phyloP scores from a whole-genome alignment of 2,113 vertebrate genomes.

The Alectura lathami region DNA sequence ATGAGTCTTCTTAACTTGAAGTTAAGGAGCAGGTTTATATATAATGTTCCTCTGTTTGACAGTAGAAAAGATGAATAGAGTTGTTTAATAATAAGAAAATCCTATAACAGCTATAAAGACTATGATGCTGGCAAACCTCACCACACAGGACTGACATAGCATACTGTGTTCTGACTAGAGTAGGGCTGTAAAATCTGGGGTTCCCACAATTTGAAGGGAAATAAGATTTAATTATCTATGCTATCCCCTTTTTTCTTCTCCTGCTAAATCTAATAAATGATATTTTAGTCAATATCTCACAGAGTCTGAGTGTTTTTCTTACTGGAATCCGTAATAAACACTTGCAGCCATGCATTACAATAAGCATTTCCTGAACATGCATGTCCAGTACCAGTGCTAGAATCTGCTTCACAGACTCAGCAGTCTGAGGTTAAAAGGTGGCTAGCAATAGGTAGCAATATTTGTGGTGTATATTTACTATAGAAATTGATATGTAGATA shows the following conservation, averaged over 20 bases:
- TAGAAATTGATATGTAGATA: background rate
- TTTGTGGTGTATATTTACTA: background rate
- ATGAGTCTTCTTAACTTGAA: background rate
- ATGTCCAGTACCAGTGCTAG: background rate
- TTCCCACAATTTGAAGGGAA: background rate
- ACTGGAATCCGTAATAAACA: background rate
- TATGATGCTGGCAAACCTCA: background rate
- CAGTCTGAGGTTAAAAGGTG: background rate
- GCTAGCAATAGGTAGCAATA: background rate
- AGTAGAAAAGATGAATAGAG: background rate
- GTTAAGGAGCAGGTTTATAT: background rate
- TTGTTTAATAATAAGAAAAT: background rate
- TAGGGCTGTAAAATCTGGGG: background rate
- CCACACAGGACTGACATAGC: background rate
- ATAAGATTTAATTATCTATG: background rate
- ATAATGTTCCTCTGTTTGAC: background rate
- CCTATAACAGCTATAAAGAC: background rate
- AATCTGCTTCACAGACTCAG: background rate
- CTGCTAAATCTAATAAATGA: background rate
- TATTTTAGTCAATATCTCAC: background rate
- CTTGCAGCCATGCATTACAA: background rate
- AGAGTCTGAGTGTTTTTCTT: background rate
- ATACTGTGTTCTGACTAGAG: background rate
- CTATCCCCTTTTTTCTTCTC: background rate
- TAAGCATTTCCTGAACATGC: background rate